Base-by-base conservation (phyloP, 2,797 vertebrate species). In the Chromis chromis region DNA sequence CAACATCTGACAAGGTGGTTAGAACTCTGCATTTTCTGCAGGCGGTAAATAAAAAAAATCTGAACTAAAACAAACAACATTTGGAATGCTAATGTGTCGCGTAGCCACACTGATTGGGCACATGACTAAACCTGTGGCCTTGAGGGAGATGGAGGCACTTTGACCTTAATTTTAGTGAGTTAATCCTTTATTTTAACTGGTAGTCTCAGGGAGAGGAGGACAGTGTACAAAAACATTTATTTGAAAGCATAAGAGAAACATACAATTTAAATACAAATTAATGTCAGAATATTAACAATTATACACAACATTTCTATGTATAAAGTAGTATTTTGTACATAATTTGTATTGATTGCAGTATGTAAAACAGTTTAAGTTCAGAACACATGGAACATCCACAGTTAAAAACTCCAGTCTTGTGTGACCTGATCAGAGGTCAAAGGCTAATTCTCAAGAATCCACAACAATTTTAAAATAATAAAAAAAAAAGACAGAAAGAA, bases 71-170 rank as follows among this genome's bases (percentile, higher is more conserved):
- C 82, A 88, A 81, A 84, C 79, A 85, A 60, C 77, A 90, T 87
- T 86, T 84, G 81, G 83, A 89, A 90, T 88, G 65, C 86, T 91
- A 92, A 91, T 92, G 79, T 70, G 65, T 58, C 49, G 74, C 48
- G 75, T 57, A 52, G 82, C 76, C 44, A 48, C 71, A 12, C 52
- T 76, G 85, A 85, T 79, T 76, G 81, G 78, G 62, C 61, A 74
- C 74, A 89, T 89, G 88, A 91, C 68, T 88, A 78, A 87, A 74
- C 71, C 80, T 50, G 36, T 48, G 72, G 65, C 82, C 86, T 64
- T 11, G 50, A 82, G 74, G 56, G 14, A 67, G 53, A 76, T 50
- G 49, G 31, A 71, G 71, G 77, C 68, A 76, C 70, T 76, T 74
- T 90, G 88, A 92, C 89, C 88, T 84, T 57, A 21, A 25, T 25